phyloP scores from a whole-genome alignment of 2,797 vertebrate species.

The Betta splendens region DNA sequence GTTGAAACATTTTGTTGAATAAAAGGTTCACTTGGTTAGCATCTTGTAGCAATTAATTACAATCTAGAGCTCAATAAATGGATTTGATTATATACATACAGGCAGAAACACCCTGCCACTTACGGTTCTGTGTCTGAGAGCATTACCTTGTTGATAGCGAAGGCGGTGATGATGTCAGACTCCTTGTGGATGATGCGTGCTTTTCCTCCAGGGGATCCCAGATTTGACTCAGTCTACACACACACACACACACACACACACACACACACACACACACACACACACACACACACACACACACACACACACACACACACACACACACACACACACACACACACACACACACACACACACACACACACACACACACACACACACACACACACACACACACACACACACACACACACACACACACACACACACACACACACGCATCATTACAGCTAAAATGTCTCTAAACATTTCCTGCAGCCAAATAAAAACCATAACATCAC shows the following conservation, averaged over 20 bases:
- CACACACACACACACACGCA: constrained; percentile 23
- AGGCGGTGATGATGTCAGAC: constrained; percentile 98
- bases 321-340: too few species aligned
- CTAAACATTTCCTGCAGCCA: constrained; percentile 41
- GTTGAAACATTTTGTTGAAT: not conserved
- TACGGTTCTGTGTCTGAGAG: constrained; percentile 1
- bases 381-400: too few species aligned
- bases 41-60: too few species aligned
- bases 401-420: constrained; percentile 10
- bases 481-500: constrained; percentile 32
- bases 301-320: too few species aligned
- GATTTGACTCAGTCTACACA: constrained; percentile 88
- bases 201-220: constrained; percentile 85
- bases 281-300: too few species aligned
- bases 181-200: constrained; percentile 99
- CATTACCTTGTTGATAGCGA: constrained; percentile 96
- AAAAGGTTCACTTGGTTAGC: too few species aligned
- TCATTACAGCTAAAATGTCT: constrained; percentile 30
- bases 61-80: too few species aligned
- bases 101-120: not conserved
- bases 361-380: too few species aligned
- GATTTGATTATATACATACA: too few species aligned
- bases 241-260: constrained; percentile 9
- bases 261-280: too few species aligned
- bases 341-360: too few species aligned